Percentiles rank a stretch among this genome's conserved stretches.
These are phyloP conservation scores for Anas flavirostris DNA, from an alignment of 2,797 vertebrate genomes.

Conservation along the genomic window DNA sequence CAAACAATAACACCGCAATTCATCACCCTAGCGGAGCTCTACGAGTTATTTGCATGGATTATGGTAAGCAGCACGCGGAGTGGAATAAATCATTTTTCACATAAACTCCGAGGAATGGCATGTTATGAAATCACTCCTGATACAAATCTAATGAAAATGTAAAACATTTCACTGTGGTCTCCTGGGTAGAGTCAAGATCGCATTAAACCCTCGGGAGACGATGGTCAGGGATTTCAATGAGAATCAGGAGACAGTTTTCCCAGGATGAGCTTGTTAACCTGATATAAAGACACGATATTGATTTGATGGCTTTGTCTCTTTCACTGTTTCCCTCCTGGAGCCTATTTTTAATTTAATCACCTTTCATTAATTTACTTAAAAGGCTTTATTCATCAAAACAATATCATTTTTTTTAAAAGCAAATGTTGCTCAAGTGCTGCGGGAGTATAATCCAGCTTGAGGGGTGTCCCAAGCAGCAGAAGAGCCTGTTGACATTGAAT, in stretches of 20 bases:
- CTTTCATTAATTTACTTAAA: constrained; percentile 46
- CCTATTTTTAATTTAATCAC: constrained; percentile 46
- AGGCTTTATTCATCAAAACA: constrained; percentile 33
- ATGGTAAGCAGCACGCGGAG: background rate
- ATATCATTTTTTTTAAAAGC: background rate
- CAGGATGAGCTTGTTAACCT: constrained; percentile 60
- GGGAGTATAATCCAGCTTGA: background rate
- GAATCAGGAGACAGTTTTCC: constrained; percentile 51
- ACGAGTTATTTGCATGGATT: constrained; percentile 36
- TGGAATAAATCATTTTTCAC: constrained; percentile 41
- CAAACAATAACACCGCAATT: constrained; percentile 55
- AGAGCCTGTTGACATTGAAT: background rate
- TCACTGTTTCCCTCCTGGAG: background rate
- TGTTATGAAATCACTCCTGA: constrained; percentile 35
- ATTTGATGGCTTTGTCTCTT: constrained; percentile 31
- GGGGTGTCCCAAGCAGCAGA: background rate
- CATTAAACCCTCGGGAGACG: constrained; percentile 40
- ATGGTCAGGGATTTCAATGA: constrained; percentile 31
- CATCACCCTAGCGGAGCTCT: background rate
- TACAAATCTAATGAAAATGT: constrained; percentile 69
- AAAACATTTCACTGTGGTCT: constrained; percentile 49
- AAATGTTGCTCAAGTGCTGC: constrained; percentile 10
- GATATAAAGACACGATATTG: constrained; percentile 6
- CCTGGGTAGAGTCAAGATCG: constrained; percentile 25
- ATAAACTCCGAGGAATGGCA: constrained; percentile 11